Percentiles rank a stretch among this genome's conserved stretches.
These are phyloP conservation scores for Drosophila flavopinicola DNA, from an alignment of 2,888 invertebrate species.

Conservation along the genomic window DNA sequence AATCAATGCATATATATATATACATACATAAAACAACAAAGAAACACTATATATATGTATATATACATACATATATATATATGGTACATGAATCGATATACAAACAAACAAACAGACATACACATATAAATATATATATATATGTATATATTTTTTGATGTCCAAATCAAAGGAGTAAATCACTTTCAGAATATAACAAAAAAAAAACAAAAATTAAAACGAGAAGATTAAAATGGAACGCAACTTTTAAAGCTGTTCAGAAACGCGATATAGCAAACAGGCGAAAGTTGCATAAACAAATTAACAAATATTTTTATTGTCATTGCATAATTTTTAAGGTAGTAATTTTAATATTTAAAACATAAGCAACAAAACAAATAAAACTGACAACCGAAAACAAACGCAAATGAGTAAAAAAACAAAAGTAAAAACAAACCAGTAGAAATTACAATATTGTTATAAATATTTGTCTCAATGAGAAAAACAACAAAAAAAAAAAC, in stretches of 20 bases:
- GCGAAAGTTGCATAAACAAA: conserved; percentile 45
- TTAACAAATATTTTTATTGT: conserved; percentile 73
- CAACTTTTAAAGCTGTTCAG: conserved; percentile 48
- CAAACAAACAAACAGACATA: conserved; percentile 18
- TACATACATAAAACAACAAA: conserved; percentile 17
- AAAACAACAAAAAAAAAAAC: conserved; percentile 50
- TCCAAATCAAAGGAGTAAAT: conserved; percentile 50
- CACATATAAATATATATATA: conserved; percentile 15
- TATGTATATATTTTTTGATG: conserved; percentile 66
- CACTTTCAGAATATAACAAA: conserved; percentile 25
- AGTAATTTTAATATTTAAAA: conserved; percentile 74
- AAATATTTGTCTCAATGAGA: conserved; percentile 80
- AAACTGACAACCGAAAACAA: conserved; percentile 43
- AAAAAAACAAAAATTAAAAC: not conserved
- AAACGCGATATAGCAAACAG: conserved; percentile 9
- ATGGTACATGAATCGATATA: conserved; percentile 26
- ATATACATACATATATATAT: conserved; percentile 29
- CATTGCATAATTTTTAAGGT: conserved; percentile 79
- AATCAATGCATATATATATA: conserved; percentile 28
- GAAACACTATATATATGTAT: conserved; percentile 28
- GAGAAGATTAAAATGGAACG: conserved; percentile 6
- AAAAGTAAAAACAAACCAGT: conserved; percentile 46
- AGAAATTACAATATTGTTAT: conserved; percentile 78
- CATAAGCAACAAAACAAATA: conserved; percentile 65
- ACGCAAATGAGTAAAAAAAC: conserved; percentile 32